These are phyloP conservation scores for Ploceus nigricollis DNA, from an alignment of 2,113 vertebrate species.

Conservation along the genomic window DNA sequence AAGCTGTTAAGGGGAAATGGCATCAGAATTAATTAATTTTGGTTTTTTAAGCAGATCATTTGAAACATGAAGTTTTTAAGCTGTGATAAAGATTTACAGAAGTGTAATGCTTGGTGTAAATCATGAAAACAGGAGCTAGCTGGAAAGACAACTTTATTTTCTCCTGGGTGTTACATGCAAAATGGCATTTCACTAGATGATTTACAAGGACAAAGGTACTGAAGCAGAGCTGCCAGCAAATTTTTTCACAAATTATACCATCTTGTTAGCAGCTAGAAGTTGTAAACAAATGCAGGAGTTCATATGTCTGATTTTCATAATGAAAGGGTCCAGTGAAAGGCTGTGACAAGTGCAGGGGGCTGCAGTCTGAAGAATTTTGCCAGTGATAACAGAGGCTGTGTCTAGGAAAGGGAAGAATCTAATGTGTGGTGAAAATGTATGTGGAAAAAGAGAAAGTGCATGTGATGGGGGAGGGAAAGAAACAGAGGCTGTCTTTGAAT, in stretches of 20 bases:
- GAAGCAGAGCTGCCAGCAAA: background rate
- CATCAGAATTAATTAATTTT: background rate
- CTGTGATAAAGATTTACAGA: background rate
- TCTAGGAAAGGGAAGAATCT: background rate
- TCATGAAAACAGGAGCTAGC: background rate
- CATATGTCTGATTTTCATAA: background rate
- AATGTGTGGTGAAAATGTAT: background rate
- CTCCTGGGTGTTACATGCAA: background rate
- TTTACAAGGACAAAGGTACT: background rate
- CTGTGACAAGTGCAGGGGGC: background rate
- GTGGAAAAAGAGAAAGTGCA: background rate
- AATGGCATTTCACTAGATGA: background rate
- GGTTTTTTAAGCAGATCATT: background rate
- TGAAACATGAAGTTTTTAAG: background rate
- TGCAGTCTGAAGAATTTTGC: conserved; percentile 7
- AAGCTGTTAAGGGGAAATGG: background rate
- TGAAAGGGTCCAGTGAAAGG: background rate
- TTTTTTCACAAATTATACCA: background rate
- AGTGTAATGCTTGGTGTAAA: background rate
- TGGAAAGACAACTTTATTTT: background rate
- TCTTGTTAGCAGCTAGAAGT: background rate
- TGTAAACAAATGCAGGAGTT: background rate
- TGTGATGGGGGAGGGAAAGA: background rate
- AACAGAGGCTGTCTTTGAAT: background rate
- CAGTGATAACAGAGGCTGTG: background rate